A percentile compares a stretch with the other conserved stretches of the same genome.
Conservation (phyloP, 92 coral and sea anemone species). For the Palythoa grandis region DNA sequence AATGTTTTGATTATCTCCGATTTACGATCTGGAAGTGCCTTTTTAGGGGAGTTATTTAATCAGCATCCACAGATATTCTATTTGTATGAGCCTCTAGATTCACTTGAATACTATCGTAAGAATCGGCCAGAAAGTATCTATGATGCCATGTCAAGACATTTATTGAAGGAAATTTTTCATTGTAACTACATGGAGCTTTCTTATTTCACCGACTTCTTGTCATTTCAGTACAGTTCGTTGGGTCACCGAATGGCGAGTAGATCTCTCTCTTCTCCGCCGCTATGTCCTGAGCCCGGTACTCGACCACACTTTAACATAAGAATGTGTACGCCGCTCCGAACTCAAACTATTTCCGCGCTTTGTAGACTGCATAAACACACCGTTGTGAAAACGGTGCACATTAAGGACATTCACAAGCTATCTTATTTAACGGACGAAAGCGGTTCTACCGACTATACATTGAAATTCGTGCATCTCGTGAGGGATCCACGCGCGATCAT, state of each 20-base stretch:
- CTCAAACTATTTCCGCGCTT: slow-evolving; percentile 83
- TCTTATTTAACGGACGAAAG: slow-evolving; percentile 76
- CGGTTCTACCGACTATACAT: slow-evolving; percentile 71
- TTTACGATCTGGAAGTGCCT: slow-evolving; percentile 78
- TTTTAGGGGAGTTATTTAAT: slow-evolving; percentile 92
- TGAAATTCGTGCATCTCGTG: slow-evolving; percentile 89
- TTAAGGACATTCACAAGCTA: slow-evolving; percentile 77
- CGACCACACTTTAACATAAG: slow-evolving; percentile 75
- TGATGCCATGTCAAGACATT: slow-evolving; percentile 82
- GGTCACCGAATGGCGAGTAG: slow-evolving; percentile 85
- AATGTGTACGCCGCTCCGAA: slow-evolving; percentile 80
- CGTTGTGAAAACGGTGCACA: slow-evolving; percentile 81
- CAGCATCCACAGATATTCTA: slow-evolving; percentile 87
- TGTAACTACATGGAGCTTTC: slow-evolving; percentile 83
- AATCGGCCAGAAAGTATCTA: slow-evolving; percentile 90
- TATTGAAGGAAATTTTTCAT: slow-evolving; percentile 80
- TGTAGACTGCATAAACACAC: slow-evolving; percentile 87
- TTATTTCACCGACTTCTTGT: slow-evolving; percentile 81
- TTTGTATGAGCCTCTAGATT: slow-evolving; percentile 79
- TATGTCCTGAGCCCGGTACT: slow-evolving; percentile 73
- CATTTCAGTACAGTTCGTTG: slow-evolving; percentile 85
- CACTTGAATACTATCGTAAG: slow-evolving; percentile 77
- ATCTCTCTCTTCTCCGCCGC: slow-evolving; percentile 88
- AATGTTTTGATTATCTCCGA: slow-evolving; percentile 78
- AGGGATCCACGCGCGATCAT: slow-evolving; percentile 93